Base-by-base conservation (phyloP, 2,888 invertebrate species). In the Pemphredon lugubris region DNA sequence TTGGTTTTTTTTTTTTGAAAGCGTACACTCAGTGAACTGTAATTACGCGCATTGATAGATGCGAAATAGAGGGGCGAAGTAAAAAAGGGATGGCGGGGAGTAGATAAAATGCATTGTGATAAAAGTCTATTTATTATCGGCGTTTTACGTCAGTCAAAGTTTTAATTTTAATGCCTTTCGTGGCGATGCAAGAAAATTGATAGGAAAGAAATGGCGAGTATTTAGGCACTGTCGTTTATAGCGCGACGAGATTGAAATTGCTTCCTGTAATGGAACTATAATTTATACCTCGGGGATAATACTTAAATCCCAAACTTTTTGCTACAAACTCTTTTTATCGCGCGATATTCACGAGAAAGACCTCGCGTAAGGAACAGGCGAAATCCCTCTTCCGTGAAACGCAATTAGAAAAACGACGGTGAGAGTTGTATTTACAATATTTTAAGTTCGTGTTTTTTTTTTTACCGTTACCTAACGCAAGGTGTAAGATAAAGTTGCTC, bases 231-330 rank as follows among this genome's bases (percentile, higher is more conserved):
- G 26, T 37, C 21, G 7, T 59, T 66, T 53, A 59, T 30, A 14
- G 23, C 50, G 42, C 9, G 23, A 21, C 18, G 39, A 67, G 60
- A 67, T 66, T 60, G 42, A 67, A 26, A 60, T 54, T 50, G 51
- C 57, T 45, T 39, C 30, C 14, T 50, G 26, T 50, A 26, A 57
- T 45, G 20, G 30, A 51, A 58, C 50, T 50, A 42, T 34, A 65
- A 63, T 26, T 20, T 39, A 20, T 20, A 9, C n/a, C 18, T 1
- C 14, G 37, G 9, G 32, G 20, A 37, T 42, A 55, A 44, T 44
- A 34, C 9, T 32, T n/a, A 16, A n/a, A n/a, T 32, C 20, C 30
- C 30, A 9, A 14, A 3, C 11, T 40, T 26, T 21, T 40, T 14
- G 2, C n/a, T 1, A n/a, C 48, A 14, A 0, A 26, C 5, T 9